phyloP scores from a whole-genome alignment of 2,797 vertebrate genomes.

The Anguilla pacifica region DNA sequence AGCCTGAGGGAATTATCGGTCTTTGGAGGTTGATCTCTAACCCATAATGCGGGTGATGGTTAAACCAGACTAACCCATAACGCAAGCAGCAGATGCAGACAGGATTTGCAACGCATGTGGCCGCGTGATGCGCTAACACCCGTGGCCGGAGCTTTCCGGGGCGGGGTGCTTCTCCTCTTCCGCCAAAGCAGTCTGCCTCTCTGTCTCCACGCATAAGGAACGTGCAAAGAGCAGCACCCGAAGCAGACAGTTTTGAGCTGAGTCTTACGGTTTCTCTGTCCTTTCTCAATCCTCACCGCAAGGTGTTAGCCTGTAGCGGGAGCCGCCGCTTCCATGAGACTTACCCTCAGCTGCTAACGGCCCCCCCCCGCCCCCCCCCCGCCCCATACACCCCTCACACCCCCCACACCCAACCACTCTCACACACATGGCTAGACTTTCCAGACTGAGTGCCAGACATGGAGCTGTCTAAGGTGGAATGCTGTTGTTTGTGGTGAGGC shows the following conservation, averaged over 20 bases:
- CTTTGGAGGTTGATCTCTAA: not conserved
- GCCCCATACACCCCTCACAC: no score
- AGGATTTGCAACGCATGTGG: not conserved
- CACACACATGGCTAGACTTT: conserved; percentile 1
- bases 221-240: not conserved
- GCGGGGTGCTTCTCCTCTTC: not conserved
- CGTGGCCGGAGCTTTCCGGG: not conserved
- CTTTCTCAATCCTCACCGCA: not conserved
- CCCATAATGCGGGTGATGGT: not conserved
- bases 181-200: not conserved
- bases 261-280: not conserved
- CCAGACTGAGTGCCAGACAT: conserved; percentile 10
- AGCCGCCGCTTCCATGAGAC: not conserved
- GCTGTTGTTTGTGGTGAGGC: not conserved
- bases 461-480: not conserved
- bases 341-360: conserved; percentile 7
- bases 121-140: not conserved
- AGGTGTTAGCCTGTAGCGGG: conserved; percentile 15
- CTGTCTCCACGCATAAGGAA: not conserved
- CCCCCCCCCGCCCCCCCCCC: not conserved
- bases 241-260: not conserved
- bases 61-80: not conserved
- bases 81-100: conserved; percentile 1
- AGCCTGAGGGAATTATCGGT: not conserved
- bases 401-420: not conserved